These are phyloP conservation scores for Empis stercorea DNA, from an alignment of 2,888 invertebrate genomes.

Conservation along the genomic window DNA sequence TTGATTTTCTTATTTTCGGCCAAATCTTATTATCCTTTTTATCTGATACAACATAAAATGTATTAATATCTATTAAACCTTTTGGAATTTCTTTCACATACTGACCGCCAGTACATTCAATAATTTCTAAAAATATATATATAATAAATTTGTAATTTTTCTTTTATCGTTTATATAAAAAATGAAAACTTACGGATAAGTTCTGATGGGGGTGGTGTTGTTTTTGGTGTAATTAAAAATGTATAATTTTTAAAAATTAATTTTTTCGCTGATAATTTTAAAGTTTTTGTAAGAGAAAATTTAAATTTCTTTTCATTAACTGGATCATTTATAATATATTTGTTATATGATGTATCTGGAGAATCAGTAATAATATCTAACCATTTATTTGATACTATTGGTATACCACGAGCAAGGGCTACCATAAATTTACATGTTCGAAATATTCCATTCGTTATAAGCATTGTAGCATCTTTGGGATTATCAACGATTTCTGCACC, in stretches of 20 bases:
- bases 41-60: conserved; percentile 18
- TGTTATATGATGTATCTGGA: conserved; percentile 13
- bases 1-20: conserved; percentile 17
- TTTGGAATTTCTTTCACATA: conserved; percentile 7
- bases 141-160: neutral
- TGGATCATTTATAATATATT: conserved; percentile 13
- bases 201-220: conserved; percentile 18
- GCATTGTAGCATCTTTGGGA: conserved; percentile 38
- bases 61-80: conserved; percentile 4
- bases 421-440: conserved; percentile 47
- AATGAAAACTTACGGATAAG: conserved; percentile 17
- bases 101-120: conserved; percentile 18
- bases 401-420: conserved; percentile 45
- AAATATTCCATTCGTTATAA: conserved; percentile 42
- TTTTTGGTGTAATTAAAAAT: conserved; percentile 20
- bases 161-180: neutral
- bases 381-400: conserved; percentile 38
- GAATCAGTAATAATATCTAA: conserved; percentile 13
- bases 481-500: conserved; percentile 42
- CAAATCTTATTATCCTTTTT: conserved; percentile 18
- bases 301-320: conserved; percentile 20
- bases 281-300: conserved; percentile 17
- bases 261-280: conserved; percentile 14
- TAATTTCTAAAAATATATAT: conserved; percentile 18
- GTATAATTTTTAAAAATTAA: conserved; percentile 17